These are phyloP conservation scores for Agapornis roseicollis DNA, from an alignment of 2,113 vertebrate species.

Conservation along the genomic window DNA sequence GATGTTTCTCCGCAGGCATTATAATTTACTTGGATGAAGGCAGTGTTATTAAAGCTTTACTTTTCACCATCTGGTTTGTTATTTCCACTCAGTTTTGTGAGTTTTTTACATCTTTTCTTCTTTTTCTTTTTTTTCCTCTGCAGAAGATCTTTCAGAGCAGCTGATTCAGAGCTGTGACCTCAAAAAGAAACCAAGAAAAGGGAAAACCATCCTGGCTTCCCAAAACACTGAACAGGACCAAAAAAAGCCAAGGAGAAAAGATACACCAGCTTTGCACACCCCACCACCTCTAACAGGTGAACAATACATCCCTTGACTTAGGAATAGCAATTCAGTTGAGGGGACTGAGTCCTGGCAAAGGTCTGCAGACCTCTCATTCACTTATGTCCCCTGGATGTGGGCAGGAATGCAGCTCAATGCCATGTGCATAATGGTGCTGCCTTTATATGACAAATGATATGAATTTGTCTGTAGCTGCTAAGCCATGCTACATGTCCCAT, in stretches of 20 bases:
- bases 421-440: not conserved
- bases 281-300: conserved; percentile 87
- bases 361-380: not conserved
- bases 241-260: conserved; percentile 90
- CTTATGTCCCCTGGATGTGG: not conserved
- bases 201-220: conserved; percentile 43
- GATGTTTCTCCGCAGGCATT: not conserved
- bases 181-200: conserved; percentile 72
- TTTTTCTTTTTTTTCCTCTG: not conserved
- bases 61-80: not conserved
- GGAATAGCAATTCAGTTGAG: not conserved
- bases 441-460: not conserved
- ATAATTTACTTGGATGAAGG: not conserved
- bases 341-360: not conserved
- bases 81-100: not conserved
- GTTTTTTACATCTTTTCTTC: not conserved
- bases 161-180: conserved; percentile 77
- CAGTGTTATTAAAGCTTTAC: not conserved
- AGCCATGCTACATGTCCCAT: not conserved
- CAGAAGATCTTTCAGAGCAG: conserved; percentile 79
- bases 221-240: conserved; percentile 76
- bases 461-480: not conserved
- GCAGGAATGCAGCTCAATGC: not conserved
- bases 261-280: conserved; percentile 82
- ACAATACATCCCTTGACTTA: not conserved